These are phyloP conservation scores for Artibeus lituratus DNA, from an alignment of 2,797 vertebrate genomes.

Conservation along the genomic window DNA sequence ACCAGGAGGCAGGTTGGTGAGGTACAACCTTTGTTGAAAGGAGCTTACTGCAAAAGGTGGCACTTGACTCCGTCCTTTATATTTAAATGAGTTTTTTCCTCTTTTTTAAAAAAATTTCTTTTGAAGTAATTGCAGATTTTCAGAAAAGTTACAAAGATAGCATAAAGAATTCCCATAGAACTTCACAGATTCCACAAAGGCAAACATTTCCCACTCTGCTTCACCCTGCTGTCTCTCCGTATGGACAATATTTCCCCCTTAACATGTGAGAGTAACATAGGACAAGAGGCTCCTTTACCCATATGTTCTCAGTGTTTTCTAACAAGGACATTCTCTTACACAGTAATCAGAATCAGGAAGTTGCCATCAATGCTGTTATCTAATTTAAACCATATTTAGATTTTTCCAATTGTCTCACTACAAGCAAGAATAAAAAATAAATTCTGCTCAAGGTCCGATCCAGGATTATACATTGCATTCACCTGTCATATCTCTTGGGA, in stretches of 20 bases:
- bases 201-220: neutral
- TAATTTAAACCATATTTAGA: neutral
- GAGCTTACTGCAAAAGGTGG: neutral
- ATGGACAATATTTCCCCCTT: neutral
- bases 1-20: neutral
- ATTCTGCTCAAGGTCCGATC: neutral
- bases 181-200: neutral
- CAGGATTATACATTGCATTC: neutral
- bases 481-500: neutral
- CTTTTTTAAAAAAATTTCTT: neutral
- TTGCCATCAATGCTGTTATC: neutral
- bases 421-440: neutral
- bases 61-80: neutral
- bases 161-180: neutral
- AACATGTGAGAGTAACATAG: neutral
- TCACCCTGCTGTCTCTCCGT: neutral
- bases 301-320: neutral
- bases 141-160: neutral
- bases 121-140: constrained; percentile 17
- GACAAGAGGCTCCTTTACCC: neutral
- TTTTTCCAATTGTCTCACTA: neutral
- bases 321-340: neutral
- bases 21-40: neutral
- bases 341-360: constrained; percentile 1
- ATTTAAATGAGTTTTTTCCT: neutral